Evolutionary conservation across 2,797 vertebrate species (phyloP), one percentile per base, ranked within the genome.

Genomic region (Craterocephalus amniculus): DNA sequence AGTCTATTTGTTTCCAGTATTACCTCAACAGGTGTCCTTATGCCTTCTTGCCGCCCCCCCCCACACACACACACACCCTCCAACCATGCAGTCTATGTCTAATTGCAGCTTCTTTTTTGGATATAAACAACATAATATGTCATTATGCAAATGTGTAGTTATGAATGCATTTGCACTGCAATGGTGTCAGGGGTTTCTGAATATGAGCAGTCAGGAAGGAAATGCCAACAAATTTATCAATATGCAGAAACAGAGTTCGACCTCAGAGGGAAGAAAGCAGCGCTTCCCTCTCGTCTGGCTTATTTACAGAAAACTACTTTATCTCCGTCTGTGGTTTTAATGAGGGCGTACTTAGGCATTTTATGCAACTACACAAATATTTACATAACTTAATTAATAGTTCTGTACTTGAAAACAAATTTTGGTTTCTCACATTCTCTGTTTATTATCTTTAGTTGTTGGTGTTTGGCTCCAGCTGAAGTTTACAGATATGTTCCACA

Each of bases 71-170:
- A 32, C 34, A 35, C 34, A 35, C 13, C 27, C 35, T 31, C 14
- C 9, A 14, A 36, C 57, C 63, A n/a, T n/a, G 62, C 52, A 72
- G 73, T 26, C 16, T 60, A 0, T 16, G 14, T 24, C 80, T 90
- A 90, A 90, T 91, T 88, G 76, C 61, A 20, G 24, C 70, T 83
- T 88, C 68, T 74, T 58, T 78, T 85, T 79, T 77, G 18, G 18
- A 63, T 59, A 70, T 87, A 86, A 88, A 91, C 88, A 90, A 48
- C 73, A 79, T 85, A 88, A 87, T 87, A 61, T 86, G 83, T 84
- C 80, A 89, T 91, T 86, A 91, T 90, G 85, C 85, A 88, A 90
- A 91, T 88, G 67, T 45, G 4, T 54, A 77, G 77, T 84, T 83
- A 56, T 49, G 59, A 83, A 80, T 78, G 72, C 26, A 56, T 79